Evolutionary conservation across 2,113 vertebrate genomes (phyloP), one percentile per base, ranked within the genome.

Genomic region (Acrocephalus arundinaceus): DNA sequence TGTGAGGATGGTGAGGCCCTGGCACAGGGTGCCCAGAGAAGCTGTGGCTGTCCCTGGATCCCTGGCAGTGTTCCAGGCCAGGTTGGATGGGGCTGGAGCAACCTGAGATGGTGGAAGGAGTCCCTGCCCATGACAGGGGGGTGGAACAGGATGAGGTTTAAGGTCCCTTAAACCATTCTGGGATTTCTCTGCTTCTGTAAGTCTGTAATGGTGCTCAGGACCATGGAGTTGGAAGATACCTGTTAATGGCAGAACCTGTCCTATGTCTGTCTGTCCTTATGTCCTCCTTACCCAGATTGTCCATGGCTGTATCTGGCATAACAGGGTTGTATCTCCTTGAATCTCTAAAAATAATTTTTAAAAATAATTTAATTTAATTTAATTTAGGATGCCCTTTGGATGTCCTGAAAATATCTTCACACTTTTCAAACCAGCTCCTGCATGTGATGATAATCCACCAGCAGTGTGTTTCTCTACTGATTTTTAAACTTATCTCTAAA

Each of bases 21-120:
- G 55, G 55, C 33, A 22, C 46, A 70, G 33, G 39, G 1, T 62
- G 28, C 15, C 30, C 65, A 41, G 1, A 68, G 62, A 0, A 39
- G 24, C 62, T 83, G 71, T 27, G 62, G 71, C 54, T 83, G 62
- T 21, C 17, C 46, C 71, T 58, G 65, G 28, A 27, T 35, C 55
- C 54, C 71, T 83, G 63, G 39, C 0, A 43, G 8, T 48, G 71
- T 4, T 0, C 62, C 0, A 68, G 54, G 11, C 16, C 46, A 31
- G 30, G 4, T 0, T 62, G 63, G 48, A 67, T 0, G 0, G 23
- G 24, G 45, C 9, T 39, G 54, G n/a, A 76, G 21, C 30, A 54
- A 0, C 25, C 55, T 76, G 79, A 41, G 3, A 2, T 0, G 2
- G 43, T 31, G 63, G n/a, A 27, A 76, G 30, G 8, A 12, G 14